phyloP scores from a whole-genome alignment of 1,140 invertebrate species.

The Tetramorium simillimum region DNA sequence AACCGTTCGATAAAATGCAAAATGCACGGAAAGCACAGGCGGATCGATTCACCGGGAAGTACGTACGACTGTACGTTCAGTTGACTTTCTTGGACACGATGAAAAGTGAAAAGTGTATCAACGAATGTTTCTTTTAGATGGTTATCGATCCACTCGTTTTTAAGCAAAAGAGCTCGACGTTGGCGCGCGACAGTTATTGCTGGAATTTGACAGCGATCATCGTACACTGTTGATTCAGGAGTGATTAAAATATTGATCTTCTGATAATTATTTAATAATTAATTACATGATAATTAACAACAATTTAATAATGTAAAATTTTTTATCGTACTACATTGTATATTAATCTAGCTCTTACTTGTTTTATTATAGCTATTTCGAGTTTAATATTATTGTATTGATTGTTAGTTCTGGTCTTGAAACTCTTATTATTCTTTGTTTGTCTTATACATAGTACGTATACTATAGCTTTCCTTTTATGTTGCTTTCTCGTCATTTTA shows the following conservation, averaged over 20 bases:
- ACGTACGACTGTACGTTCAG: background rate
- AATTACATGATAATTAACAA: too few species aligned
- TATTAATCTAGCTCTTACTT: background rate
- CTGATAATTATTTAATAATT: too few species aligned
- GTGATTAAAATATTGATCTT: too few species aligned
- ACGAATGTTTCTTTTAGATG: background rate
- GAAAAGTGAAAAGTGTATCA: slow-evolving; percentile 11
- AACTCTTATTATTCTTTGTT: background rate
- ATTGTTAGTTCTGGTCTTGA: background rate
- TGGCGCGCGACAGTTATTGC: background rate
- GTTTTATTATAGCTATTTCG: background rate
- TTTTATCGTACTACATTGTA: background rate
- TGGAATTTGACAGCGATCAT: background rate
- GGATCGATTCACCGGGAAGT: slow-evolving; percentile 57
- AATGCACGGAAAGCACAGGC: slow-evolving; percentile 25
- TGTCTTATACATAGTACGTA: background rate
- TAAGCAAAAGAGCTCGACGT: background rate
- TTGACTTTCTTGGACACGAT: background rate
- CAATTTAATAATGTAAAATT: background rate
- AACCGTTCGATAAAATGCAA: slow-evolving; percentile 49
- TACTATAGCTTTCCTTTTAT: background rate
- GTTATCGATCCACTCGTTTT: background rate
- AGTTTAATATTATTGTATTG: background rate
- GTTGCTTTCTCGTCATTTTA: background rate
- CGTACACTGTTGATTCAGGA: background rate